Base-by-base conservation (phyloP, 2,888 invertebrate genomes). In the Melanchra persicariae region DNA sequence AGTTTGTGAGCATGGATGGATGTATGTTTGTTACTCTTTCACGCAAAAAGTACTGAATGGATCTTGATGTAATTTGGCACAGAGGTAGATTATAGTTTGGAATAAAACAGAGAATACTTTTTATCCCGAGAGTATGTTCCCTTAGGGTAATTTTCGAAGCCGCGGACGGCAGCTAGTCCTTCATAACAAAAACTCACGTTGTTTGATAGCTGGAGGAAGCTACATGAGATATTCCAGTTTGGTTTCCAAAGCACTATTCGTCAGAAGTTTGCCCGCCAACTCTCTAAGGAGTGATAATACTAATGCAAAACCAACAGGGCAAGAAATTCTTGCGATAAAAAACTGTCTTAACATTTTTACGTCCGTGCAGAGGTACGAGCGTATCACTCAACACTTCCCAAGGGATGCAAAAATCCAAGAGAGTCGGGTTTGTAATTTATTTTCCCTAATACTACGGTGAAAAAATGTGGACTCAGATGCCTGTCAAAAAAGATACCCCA, bases 221-320 rank as follows among this genome's bases (percentile, higher is more conserved):
- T 26, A 10, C 22, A 51, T 22, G 19, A 55, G 49, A 5, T 55
- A 22, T 74, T 52, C 24, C 43, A 55, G 47, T 74, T 45, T 77
- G 49, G 47, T 74, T 45, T 77, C 40, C 4, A 6, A 77, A 70
- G n/a, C 17, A 24, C 17, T 1, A 47, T 45, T 17, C 40, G 17
- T 17, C n/a, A 22, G 47, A 26, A 22, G 52, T 34, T 40, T 15
- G 1, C 7, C 12, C 10, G 15, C 7, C 0, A 63, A 75, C 15
- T 54, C 74, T 74, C 79, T 22, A 43, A 40, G 52, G 79, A 22
- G 12, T n/a, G 12, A 73, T 75, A 74, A 73, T 52, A 58, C 45
- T 52, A 51, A 34, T 47, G 37, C 19, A 34, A 52, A 74, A 52
- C 64, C 34, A 59, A 62, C 79, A 26, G 12, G n/a, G 24, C 57